Evolutionary conservation across 2,113 vertebrate genomes (phyloP).

Genomic region (Megaceryle maxima): DNA sequence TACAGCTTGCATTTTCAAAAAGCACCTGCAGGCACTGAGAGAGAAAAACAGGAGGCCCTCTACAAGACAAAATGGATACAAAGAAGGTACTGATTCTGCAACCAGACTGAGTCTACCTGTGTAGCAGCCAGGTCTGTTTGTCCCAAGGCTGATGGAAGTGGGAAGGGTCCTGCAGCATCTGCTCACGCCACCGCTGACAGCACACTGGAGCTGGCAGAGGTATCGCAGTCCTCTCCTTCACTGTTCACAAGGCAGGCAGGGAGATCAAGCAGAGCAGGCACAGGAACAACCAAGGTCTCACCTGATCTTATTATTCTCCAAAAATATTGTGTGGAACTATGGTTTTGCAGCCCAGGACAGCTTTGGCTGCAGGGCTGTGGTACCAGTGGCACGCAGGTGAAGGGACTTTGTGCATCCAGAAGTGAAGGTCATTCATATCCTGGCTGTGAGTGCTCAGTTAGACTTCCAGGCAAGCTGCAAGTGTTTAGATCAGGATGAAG

Average conservation of each 20-base stretch:
- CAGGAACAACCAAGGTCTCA: neutral
- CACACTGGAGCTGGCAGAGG: neutral
- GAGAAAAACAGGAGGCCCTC: neutral
- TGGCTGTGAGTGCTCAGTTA: neutral
- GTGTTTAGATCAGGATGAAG: neutral
- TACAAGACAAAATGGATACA: neutral
- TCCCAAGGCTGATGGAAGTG: neutral
- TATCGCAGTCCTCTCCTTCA: neutral
- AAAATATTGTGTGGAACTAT: accelerated
- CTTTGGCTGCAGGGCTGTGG: neutral
- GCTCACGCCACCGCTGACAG: neutral
- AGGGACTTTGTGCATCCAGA: neutral
- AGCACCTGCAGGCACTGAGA: neutral
- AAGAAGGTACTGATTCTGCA: neutral
- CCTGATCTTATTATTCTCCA: neutral
- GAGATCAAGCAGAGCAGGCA: neutral
- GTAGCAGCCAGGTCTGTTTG: neutral
- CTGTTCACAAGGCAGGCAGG: neutral
- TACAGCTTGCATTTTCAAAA: neutral
- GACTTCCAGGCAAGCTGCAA: neutral
- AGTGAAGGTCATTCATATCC: neutral
- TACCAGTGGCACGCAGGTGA: accelerated
- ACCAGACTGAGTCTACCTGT: neutral
- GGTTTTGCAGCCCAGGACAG: neutral
- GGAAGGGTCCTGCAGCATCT: neutral